Evolutionary conservation across 2,797 vertebrate species (phyloP).

Genomic region (Antrozous pallidus): DNA sequence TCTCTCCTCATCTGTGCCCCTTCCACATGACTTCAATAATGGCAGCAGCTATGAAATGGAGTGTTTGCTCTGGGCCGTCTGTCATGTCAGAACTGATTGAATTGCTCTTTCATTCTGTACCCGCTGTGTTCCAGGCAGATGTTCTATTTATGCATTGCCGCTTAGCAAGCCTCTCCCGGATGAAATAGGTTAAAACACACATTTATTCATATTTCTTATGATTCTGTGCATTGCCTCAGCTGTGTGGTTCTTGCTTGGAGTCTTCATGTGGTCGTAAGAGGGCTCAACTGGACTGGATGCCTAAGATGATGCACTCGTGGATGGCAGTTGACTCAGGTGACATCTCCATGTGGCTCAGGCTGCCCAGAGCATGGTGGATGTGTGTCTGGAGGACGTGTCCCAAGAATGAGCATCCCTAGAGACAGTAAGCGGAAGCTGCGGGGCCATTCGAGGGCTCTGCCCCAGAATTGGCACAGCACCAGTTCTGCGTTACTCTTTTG

Average conservation of each 20-base stretch:
- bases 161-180: not conserved
- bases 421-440: not conserved
- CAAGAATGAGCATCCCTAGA: not conserved
- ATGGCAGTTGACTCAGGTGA: not conserved
- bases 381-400: not conserved
- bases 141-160: not conserved
- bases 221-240: not conserved
- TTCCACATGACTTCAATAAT: not conserved
- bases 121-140: not conserved
- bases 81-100: not conserved
- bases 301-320: not conserved
- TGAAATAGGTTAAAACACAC: not conserved
- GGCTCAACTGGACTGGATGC: not conserved
- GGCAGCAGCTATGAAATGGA: not conserved
- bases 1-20: not conserved
- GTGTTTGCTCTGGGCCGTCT: not conserved
- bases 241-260: not conserved
- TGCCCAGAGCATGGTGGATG: not conserved
- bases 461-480: not conserved
- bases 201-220: not conserved
- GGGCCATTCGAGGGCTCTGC: not conserved
- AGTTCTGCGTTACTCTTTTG: not conserved
- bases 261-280: not conserved
- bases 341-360: not conserved
- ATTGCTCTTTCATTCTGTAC: not conserved